Evolutionary conservation across 2,888 invertebrate genomes (phyloP), one percentile per base, ranked within the genome.

Genomic region (Conops quadrifasciatus): DNA sequence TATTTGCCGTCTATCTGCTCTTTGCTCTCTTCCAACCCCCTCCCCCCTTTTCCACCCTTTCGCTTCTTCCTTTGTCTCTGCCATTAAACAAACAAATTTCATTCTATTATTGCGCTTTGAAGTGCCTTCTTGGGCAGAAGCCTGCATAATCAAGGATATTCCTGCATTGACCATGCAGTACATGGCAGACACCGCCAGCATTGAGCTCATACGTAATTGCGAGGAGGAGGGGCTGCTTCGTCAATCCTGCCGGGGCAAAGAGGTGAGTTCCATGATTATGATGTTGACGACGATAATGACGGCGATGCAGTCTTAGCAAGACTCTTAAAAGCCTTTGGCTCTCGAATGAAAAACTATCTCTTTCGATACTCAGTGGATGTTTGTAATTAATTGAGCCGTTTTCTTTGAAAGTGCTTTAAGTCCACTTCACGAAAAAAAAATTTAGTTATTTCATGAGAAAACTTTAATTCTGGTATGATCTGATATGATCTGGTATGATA

Each of bases 41-140:
- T 19, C n/a, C 5, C 30, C 19, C 47, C n/a, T 47, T 5, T n/a
- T 30, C 49, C 28, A 11, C 19, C 47, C 28, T 30, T 36, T 66
- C 56, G 26, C 26, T 67, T 24, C 56, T 36, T 21, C 45, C 7
- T 58, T 49, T 53, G 2, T 53, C 21, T 21, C 19, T 11, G 49
- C n/a, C n/a, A n/a, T n/a, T n/a, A n/a, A 49, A 5, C 11, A 36
- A 36, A 36, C 36, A 36, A 36, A 36, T 36, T 21, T 2, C 19
- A 21, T 21, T 28, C 58, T 28, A 24, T 11, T n/a, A n/a, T 58
- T 58, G 15, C 28, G 15, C 15, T n/a, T 62, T 47, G 9, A 86
- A 93, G 93, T 93, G 75, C 93, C 93, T 36, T 88, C 89, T 78
- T 93, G 93, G 93, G 93, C 93, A n/a, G 89, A 90, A 76, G 91